Percentiles rank a stretch among this genome's conserved stretches.
Conservation (phyloP, 2,797 vertebrate genomes). For the Sylvilagus floridanus region DNA sequence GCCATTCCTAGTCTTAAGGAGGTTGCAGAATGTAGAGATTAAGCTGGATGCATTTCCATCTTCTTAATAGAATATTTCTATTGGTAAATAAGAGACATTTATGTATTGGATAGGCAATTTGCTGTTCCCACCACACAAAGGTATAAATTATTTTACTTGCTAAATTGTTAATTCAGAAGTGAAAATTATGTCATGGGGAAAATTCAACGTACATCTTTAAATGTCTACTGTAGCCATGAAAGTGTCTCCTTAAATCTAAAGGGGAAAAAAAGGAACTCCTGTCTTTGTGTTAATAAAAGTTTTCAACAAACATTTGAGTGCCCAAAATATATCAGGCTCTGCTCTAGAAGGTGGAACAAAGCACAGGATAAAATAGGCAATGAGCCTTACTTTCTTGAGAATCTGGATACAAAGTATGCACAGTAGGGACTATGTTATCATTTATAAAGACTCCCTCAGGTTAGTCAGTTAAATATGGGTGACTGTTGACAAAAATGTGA, state of each 20-base stretch:
- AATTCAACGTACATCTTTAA: neutral
- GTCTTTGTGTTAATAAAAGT: slow-evolving; percentile 35
- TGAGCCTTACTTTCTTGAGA: neutral
- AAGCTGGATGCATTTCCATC: neutral
- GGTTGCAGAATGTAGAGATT: neutral
- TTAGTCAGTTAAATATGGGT: neutral
- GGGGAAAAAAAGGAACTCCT: neutral
- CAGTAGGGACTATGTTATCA: neutral
- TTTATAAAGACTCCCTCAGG: neutral
- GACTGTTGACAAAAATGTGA: neutral
- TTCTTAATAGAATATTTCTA: neutral
- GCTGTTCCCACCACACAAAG: neutral
- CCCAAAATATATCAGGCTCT: neutral
- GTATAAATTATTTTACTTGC: neutral
- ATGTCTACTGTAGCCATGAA: slow-evolving; percentile 12
- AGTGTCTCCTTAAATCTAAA: neutral
- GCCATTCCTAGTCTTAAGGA: neutral
- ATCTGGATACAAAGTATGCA: neutral
- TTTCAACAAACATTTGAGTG: neutral
- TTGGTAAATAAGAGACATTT: neutral
- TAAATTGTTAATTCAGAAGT: slow-evolving; percentile 29
- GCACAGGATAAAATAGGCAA: neutral
- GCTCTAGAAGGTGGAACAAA: neutral
- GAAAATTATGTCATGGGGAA: neutral
- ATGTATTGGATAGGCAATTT: neutral